Percentiles rank a stretch among this genome's conserved stretches.
phyloP scores from a whole-genome alignment of 2,888 invertebrate genomes.

The Sturmia bella region DNA sequence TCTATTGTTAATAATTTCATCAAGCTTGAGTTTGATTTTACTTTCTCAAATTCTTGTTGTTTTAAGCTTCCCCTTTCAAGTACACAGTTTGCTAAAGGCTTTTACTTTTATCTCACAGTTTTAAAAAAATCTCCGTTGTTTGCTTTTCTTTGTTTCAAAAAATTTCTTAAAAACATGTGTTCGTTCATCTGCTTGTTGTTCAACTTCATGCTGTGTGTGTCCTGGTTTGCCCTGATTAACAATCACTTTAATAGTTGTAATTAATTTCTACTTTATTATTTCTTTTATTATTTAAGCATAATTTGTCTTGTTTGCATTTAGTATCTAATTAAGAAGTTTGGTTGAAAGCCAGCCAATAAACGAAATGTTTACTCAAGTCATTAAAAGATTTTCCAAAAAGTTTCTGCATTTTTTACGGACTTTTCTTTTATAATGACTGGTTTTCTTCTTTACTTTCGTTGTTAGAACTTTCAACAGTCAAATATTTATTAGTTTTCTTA shows the following conservation, averaged over 20 bases:
- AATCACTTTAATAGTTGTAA: constrained; percentile 29
- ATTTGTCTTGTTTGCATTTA: background rate
- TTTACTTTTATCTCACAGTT: no score
- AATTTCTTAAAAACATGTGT: no score
- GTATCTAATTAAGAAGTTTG: constrained; percentile 39
- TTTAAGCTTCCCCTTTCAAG: no score
- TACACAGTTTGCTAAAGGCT: no score
- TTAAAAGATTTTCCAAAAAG: constrained; percentile 25
- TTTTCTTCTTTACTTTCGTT: background rate
- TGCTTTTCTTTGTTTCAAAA: no score
- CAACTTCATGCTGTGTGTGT: no score
- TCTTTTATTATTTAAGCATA: background rate
- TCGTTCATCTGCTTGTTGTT: no score
- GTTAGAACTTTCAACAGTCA: constrained; percentile 10
- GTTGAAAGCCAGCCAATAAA: background rate
- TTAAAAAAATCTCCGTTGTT: no score
- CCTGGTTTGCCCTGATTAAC: no score
- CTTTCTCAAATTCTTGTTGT: no score
- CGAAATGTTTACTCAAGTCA: background rate
- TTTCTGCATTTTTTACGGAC: background rate
- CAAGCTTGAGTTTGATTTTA: no score
- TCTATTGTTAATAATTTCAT: no score
- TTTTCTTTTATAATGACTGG: constrained; percentile 21
- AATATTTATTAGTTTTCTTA: constrained; percentile 36
- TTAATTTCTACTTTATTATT: constrained; percentile 16